A percentile compares a stretch with the other conserved stretches of the same genome.
These are phyloP conservation scores for Spermophilus dauricus DNA, from an alignment of 2,113 vertebrate genomes.

Conservation along the genomic window DNA sequence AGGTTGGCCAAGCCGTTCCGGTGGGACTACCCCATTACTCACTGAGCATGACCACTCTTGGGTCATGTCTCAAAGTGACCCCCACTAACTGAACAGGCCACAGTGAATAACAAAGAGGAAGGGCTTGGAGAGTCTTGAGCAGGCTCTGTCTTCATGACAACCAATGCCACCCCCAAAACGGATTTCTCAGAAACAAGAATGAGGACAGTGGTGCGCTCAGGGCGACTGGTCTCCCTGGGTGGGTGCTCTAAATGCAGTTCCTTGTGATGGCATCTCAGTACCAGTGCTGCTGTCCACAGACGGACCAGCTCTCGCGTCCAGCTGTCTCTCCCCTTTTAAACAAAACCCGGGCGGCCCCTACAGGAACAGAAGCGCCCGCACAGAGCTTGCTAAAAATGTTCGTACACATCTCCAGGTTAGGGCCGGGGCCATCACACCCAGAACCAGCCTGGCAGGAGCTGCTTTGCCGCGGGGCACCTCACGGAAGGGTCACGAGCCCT, in stretches of 20 bases:
- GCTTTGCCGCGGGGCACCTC: neutral
- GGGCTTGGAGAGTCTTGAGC: neutral
- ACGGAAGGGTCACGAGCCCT: neutral
- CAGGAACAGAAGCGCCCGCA: neutral
- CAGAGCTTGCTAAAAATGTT: too few relatives aligned
- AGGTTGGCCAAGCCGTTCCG: neutral
- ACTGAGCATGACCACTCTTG: neutral
- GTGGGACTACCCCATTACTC: neutral
- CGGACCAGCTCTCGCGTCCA: neutral
- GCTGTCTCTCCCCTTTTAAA: neutral
- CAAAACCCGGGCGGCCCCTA: neutral
- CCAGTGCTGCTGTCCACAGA: neutral
- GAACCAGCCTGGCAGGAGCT: neutral
- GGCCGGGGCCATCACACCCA: neutral
- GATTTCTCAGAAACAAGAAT: neutral
- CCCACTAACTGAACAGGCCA: neutral
- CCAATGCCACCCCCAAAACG: neutral
- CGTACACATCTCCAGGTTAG: too few relatives aligned
- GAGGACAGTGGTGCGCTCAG: neutral
- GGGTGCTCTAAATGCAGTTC: neutral
- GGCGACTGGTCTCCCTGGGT: fast-evolving
- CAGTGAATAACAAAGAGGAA: neutral
- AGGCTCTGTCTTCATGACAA: neutral
- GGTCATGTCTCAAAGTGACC: slow-evolving; percentile 63
- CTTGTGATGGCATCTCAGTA: neutral